These are phyloP conservation scores for Rhamnusium bicolor DNA, from an alignment of 2,888 invertebrate species.

Conservation along the genomic window DNA sequence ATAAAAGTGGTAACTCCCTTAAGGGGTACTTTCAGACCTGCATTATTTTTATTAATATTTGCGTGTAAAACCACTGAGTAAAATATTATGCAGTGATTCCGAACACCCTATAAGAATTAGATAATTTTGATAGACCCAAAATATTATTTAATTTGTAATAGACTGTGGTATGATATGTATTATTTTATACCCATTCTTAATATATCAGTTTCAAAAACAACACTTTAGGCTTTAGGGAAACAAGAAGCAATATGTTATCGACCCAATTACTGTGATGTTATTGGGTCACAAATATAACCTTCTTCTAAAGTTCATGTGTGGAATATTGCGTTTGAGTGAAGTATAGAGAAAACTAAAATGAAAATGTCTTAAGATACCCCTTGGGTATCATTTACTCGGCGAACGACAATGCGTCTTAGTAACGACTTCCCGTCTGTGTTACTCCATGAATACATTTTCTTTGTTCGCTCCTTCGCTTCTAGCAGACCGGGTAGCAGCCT, in stretches of 20 bases:
- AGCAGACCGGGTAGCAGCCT: constrained; percentile 56
- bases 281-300: constrained; percentile 30
- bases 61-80: no score
- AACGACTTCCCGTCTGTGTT: constrained; percentile 66
- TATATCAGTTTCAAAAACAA: no score
- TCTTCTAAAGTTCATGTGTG: constrained; percentile 53
- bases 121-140: no score
- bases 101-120: no score
- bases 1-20: no score
- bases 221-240: neutral
- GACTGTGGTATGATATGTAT: no score
- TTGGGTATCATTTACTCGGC: constrained; percentile 66
- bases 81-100: no score
- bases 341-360: constrained; percentile 68
- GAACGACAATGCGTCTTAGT: constrained; percentile 72
- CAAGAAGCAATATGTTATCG: constrained; percentile 26
- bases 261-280: constrained; percentile 33
- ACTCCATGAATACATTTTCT: constrained; percentile 68
- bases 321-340: constrained; percentile 60
- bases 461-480: constrained; percentile 64
- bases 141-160: no score
- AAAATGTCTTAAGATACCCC: constrained; percentile 70
- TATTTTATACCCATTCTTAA: no score
- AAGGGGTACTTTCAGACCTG: no score
- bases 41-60: no score